These are phyloP conservation scores for Lepetodrilus schrolli DNA, from an alignment of 2,888 invertebrate species.

Conservation along the genomic window DNA sequence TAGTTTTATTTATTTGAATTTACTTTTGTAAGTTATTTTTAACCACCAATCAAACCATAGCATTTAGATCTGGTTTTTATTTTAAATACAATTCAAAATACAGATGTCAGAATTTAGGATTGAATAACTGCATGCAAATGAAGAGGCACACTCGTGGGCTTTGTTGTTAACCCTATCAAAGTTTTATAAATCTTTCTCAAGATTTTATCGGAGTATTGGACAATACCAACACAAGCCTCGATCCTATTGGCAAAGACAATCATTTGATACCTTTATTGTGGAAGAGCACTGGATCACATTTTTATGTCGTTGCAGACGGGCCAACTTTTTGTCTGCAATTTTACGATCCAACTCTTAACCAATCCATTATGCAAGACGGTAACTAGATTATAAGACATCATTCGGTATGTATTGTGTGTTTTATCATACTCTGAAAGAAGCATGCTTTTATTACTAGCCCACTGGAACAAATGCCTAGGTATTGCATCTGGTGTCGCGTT, in stretches of 20 bases:
- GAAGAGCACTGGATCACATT: background rate
- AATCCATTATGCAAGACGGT: conserved; percentile 19
- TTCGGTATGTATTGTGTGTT: background rate
- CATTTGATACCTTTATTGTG: conserved; percentile 11
- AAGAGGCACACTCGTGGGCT: no score
- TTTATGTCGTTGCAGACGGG: conserved; percentile 5
- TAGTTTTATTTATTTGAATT: no score
- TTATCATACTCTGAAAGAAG: background rate
- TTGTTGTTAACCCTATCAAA: background rate
- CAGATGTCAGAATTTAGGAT: no score
- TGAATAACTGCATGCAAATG: no score
- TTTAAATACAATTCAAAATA: background rate
- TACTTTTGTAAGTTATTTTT: no score
- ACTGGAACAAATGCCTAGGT: background rate
- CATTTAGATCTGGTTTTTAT: no score
- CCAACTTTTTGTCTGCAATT: background rate
- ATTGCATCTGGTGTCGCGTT: background rate
- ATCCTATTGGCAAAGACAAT: background rate
- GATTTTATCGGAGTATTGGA: background rate
- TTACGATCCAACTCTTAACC: background rate
- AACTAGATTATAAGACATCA: background rate
- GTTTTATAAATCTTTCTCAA: background rate
- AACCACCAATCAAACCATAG: no score
- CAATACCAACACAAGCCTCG: background rate
- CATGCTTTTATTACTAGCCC: background rate